These are phyloP conservation scores for Pseudomyrmex flavicornis DNA, from an alignment of 1,140 invertebrate species.

Conservation along the genomic window DNA sequence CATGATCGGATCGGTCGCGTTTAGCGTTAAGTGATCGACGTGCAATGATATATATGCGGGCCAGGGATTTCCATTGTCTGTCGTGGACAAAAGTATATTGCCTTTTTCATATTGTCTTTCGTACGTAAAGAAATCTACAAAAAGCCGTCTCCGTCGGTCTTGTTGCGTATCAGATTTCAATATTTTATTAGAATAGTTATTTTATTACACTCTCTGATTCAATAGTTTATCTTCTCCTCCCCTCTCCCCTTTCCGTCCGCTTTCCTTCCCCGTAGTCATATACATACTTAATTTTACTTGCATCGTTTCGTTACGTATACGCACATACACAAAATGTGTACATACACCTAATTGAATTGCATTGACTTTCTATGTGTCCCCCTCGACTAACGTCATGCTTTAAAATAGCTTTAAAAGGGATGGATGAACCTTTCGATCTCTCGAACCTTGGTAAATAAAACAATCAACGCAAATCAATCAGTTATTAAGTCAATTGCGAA, in stretches of 20 bases:
- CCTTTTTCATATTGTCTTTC: conserved; percentile 14
- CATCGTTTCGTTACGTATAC: not conserved
- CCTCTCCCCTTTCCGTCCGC: too few relatives aligned
- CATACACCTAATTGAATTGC: conserved; percentile 31
- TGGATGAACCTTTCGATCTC: conserved; percentile 22
- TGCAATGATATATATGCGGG: not conserved
- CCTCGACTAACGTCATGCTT: conserved; percentile 61
- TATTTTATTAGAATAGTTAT: conserved; percentile 3
- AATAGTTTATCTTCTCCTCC: too few relatives aligned
- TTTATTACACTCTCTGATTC: too few relatives aligned
- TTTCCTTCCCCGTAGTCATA: too few relatives aligned
- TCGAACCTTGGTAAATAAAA: conserved; percentile 38
- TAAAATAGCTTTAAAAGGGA: conserved; percentile 67
- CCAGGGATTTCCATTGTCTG: conserved; percentile 16
- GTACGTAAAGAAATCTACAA: not conserved
- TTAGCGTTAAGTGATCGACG: conserved; percentile 22
- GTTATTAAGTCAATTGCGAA: conserved; percentile 63
- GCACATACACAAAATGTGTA: not conserved
- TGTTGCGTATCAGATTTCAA: conserved; percentile 16
- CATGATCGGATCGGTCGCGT: not conserved
- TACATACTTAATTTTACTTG: conserved; percentile 3
- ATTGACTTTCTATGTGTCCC: conserved; percentile 13
- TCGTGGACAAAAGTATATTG: not conserved
- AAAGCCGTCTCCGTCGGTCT: not conserved
- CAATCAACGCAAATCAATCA: conserved; percentile 65